Evolutionary conservation across 2,113 vertebrate species (phyloP), one percentile per base, ranked within the genome.

Genomic region (Xyliphius kryptos): DNA sequence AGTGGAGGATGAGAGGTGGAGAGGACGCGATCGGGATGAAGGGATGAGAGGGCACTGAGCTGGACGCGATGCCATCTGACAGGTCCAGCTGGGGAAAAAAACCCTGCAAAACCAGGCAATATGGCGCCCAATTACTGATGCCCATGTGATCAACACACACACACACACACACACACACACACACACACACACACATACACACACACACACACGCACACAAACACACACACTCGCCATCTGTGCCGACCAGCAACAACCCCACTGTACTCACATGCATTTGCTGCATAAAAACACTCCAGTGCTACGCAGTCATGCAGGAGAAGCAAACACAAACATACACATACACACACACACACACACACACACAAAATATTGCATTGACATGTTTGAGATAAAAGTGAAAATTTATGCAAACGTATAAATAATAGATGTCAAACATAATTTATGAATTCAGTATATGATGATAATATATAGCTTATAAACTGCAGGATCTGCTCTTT

Each of bases 61-160:
- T 85, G 87, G 82, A 88, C 79, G 80, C 76, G 78, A 88, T 86
- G 80, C 81, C 85, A 84, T 87, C 79, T 88, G 85, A 88, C 85
- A 86, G 81, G 81, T 86, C 85, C 87, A 87, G 82, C 85, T 88
- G 87, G 85, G 83, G 82, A 80, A 71, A 79, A 80, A 64, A 84
- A 83, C 80, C 79, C 81, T 63, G 74, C 58, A 82, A 86, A 86
- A 86, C 80, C 79, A 80, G 82, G 83, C 85, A 87, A 87, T 87
- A 88, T 85, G 85, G 85, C 82, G 79, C 80, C 85, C 84, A 87
- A 86, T 87, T 85, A 87, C 80, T 83, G 82, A 81, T 85, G 83
- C 85, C 84, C 81, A 84, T 83, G 77, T 86, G 84, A 86, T 83
- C 83, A 79, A 81, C 77, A 80, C 80, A 78, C 63, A 49, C 54